Conservation (phyloP, 1,140 invertebrate species). For the Periplaneta americana region DNA sequence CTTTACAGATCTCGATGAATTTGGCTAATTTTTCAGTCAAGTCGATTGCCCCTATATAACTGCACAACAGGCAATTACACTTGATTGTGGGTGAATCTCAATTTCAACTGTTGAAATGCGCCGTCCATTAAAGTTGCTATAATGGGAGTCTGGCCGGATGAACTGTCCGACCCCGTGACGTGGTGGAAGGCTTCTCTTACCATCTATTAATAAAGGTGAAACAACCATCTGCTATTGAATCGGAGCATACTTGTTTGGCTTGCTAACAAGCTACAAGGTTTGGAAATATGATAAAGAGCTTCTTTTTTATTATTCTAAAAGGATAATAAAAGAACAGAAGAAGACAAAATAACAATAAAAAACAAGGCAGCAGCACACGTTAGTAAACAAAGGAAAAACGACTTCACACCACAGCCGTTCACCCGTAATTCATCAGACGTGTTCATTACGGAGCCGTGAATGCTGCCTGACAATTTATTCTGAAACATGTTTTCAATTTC, state of each 20-base stretch:
- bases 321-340: not conserved
- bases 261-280: not conserved
- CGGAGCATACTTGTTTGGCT: not conserved
- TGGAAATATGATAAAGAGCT: not conserved
- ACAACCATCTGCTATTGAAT: not conserved
- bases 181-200: no score
- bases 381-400: not conserved
- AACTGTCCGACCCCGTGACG: no score
- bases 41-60: no score
- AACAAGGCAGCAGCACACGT: not conserved
- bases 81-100: no score
- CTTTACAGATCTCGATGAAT: no score
- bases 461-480: not conserved
- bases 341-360: not conserved
- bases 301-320: not conserved
- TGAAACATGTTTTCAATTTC: not conserved
- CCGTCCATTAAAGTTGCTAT: no score
- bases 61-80: no score
- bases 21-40: no score
- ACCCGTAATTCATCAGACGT: not conserved
- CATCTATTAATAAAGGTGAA: not conserved
- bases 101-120: no score
- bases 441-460: not conserved
- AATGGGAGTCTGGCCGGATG: no score
- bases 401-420: not conserved